These are phyloP conservation scores for Oncorhynchus clarkii DNA, from an alignment of 2,113 vertebrate genomes.

Conservation along the genomic window DNA sequence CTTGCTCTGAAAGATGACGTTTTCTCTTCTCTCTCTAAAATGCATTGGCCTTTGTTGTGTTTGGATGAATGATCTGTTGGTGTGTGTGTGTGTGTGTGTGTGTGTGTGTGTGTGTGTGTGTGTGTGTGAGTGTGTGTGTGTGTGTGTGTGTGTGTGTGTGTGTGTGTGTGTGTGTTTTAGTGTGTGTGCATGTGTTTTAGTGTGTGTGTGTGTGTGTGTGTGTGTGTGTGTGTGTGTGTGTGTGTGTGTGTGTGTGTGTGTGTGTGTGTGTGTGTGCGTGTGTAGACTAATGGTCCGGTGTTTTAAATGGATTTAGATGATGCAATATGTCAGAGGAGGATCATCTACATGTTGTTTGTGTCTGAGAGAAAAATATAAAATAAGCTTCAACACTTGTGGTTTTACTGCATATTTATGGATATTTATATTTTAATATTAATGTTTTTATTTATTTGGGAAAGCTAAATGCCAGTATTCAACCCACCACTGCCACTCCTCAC, in stretches of 20 bases:
- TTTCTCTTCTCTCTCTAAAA: conserved; percentile 47
- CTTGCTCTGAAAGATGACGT: conserved; percentile 54
- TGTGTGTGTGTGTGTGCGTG: conserved; percentile 2
- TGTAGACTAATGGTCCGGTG: conserved; percentile 58
- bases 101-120: too few species aligned
- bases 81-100: conserved; percentile 17
- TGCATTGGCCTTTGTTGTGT: conserved; percentile 69
- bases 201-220: conserved; percentile 24
- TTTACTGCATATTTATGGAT: too few species aligned
- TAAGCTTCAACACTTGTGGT: too few species aligned
- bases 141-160: not conserved
- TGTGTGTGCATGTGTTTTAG: conserved; percentile 59
- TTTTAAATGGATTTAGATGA: conserved; percentile 64
- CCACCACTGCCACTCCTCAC: too few species aligned
- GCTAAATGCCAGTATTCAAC: too few species aligned
- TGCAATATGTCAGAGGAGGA: conserved; percentile 25
- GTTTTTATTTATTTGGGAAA: too few species aligned
- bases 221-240: not conserved
- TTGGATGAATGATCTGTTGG: conserved; percentile 53
- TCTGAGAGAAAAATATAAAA: too few species aligned
- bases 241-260: conserved; percentile 65
- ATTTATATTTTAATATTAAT: too few species aligned
- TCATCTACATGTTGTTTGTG: too few species aligned
- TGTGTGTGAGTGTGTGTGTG: too few species aligned
- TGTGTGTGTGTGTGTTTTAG: conserved; percentile 12